Percentiles rank a stretch among this genome's conserved stretches.
Conservation (phyloP, 2,888 invertebrate species). For the Drosophila histrio region DNA sequence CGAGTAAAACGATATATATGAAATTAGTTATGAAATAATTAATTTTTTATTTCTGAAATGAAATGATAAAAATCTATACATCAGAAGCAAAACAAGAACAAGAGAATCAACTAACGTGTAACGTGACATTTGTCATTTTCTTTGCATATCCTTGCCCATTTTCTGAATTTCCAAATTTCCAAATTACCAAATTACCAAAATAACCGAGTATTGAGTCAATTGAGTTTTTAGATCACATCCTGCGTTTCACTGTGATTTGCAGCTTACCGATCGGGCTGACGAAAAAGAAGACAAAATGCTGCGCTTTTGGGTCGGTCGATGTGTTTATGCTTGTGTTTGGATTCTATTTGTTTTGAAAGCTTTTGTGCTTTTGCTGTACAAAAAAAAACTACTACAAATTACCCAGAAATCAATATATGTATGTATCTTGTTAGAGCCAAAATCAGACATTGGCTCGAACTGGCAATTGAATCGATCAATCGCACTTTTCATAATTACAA, state of each 20-base stretch:
- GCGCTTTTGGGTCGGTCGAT: constrained; percentile 22
- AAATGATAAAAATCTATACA: constrained; percentile 57
- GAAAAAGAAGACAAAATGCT: constrained; percentile 54
- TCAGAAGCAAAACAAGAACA: constrained; percentile 62
- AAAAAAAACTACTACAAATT: neutral
- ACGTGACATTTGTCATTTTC: constrained; percentile 32
- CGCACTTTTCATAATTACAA: constrained; percentile 22
- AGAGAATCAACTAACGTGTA: constrained; percentile 36
- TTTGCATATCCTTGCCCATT: neutral
- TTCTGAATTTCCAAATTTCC: constrained; percentile 29
- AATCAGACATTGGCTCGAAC: neutral
- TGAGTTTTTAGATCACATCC: constrained; percentile 5
- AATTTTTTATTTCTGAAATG: constrained; percentile 65
- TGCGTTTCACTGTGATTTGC: constrained; percentile 12
- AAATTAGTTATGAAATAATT: constrained; percentile 77
- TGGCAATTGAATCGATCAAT: neutral
- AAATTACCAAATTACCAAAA: too few species aligned
- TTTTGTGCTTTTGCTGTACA: constrained; percentile 64
- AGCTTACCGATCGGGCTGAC: constrained; percentile 28
- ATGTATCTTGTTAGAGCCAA: constrained; percentile 10
- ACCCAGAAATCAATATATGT: neutral
- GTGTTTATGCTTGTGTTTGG: constrained; percentile 80
- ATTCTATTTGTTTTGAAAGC: constrained; percentile 55
- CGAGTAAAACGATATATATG: constrained; percentile 55
- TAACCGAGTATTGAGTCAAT: too few species aligned